These are phyloP conservation scores for Ovis aries DNA, from an alignment of 2,113 vertebrate species.

Conservation along the genomic window ARS-UI_Ramb_v3.0 NC_056077.1:13791501-13792000, in stretches of 20 bases:
- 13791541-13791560: background rate
- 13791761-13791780: background rate
- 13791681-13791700: background rate
- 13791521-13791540: background rate
- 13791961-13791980: background rate
- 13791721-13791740: background rate
- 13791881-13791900: background rate
- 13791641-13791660: background rate
- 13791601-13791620: background rate
- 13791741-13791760: background rate
- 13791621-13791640: background rate
- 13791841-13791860: background rate
- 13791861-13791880: background rate
- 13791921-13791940: background rate
- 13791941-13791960: background rate
- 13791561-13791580: background rate
- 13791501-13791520: background rate
- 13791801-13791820: background rate
- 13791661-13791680: background rate
- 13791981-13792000: background rate
- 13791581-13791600: background rate
- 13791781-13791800: background rate
- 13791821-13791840: background rate
- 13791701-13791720: background rate
- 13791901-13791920: background rate